Conservation (phyloP, 2,888 invertebrate genomes). For the Cataglyphis cursor region DNA sequence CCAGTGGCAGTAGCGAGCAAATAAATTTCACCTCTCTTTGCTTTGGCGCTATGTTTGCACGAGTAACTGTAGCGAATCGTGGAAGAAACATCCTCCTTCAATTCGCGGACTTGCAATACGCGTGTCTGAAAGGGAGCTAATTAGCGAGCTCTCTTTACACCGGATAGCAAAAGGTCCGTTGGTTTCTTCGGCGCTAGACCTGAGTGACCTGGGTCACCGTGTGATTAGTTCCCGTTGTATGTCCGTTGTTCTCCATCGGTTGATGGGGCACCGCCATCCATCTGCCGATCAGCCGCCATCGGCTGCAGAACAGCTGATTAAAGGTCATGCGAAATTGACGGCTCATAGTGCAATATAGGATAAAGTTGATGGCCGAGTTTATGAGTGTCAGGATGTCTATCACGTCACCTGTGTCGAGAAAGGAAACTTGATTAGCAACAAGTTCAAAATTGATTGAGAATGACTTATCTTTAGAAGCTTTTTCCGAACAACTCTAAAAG, state of each 20-base stretch:
- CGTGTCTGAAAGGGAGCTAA: constrained; percentile 24
- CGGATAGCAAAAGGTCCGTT: constrained; percentile 45
- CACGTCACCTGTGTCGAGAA: constrained; percentile 88
- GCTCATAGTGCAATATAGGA: constrained; percentile 97
- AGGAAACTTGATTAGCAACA: constrained; percentile 36
- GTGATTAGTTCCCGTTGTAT: constrained; percentile 82
- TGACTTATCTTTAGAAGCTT: not conserved
- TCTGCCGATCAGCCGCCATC: constrained; percentile 79
- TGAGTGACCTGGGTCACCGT: constrained; percentile 85
- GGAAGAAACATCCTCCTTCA: not conserved
- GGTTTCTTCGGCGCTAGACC: constrained; percentile 78
- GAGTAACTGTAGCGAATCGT: constrained; percentile 9
- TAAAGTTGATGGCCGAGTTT: constrained; percentile 97
- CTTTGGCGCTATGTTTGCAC: constrained; percentile 11
- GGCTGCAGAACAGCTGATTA: constrained; percentile 89
- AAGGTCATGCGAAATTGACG: constrained; percentile 95
- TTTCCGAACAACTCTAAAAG: constrained; percentile 10
- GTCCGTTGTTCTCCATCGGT: constrained; percentile 82
- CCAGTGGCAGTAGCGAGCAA: constrained; percentile 48
- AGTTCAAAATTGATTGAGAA: constrained; percentile 12
- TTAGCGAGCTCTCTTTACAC: constrained; percentile 30
- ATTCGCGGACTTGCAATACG: constrained; percentile 10
- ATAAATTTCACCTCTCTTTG: constrained; percentile 50
- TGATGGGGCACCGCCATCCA: constrained; percentile 83
- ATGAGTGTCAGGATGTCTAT: constrained; percentile 96